Evolutionary conservation across 2,888 invertebrate species (phyloP).

Genomic region (Fragum sueziense): DNA sequence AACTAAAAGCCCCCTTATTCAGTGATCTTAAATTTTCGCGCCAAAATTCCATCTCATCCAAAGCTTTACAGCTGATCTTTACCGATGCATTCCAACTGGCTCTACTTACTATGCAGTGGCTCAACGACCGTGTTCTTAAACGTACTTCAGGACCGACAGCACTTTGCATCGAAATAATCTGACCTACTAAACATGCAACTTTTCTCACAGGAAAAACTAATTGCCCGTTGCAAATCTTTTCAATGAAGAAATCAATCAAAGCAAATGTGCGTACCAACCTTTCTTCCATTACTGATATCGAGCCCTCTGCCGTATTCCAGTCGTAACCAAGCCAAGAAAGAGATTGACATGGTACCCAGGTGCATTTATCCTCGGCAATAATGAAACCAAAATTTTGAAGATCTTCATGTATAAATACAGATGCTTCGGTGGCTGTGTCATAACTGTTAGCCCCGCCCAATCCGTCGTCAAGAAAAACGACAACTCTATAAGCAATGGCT

Average conservation of each 20-base stretch:
- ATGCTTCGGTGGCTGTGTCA: background rate
- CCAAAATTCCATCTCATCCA: no score
- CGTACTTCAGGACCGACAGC: slow-evolving; percentile 32
- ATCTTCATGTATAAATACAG: slow-evolving; percentile 19
- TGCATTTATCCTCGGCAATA: slow-evolving; percentile 54
- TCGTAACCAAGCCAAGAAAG: slow-evolving; percentile 47
- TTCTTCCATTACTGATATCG: slow-evolving; percentile 29
- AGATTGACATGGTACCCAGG: slow-evolving; percentile 40
- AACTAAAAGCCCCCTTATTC: no score
- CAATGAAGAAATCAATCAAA: slow-evolving; percentile 9
- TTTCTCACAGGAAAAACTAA: slow-evolving; percentile 24
- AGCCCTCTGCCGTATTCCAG: slow-evolving; percentile 38
- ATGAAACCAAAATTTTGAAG: no score
- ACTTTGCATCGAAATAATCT: slow-evolving; percentile 37
- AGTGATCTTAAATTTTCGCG: no score
- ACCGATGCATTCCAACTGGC: slow-evolving; percentile 34
- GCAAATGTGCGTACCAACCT: slow-evolving; percentile 7
- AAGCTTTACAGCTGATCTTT: no score
- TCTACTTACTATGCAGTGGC: slow-evolving; percentile 19
- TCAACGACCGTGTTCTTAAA: slow-evolving; percentile 25
- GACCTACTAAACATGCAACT: slow-evolving; percentile 43
- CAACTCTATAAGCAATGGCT: slow-evolving; percentile 31
- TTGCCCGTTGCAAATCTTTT: background rate
- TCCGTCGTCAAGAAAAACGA: slow-evolving; percentile 56
- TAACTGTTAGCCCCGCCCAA: slow-evolving; percentile 21